Evolutionary conservation across 2,797 vertebrate genomes (phyloP).

Genomic region (Scyliorhinus canicula): DNA sequence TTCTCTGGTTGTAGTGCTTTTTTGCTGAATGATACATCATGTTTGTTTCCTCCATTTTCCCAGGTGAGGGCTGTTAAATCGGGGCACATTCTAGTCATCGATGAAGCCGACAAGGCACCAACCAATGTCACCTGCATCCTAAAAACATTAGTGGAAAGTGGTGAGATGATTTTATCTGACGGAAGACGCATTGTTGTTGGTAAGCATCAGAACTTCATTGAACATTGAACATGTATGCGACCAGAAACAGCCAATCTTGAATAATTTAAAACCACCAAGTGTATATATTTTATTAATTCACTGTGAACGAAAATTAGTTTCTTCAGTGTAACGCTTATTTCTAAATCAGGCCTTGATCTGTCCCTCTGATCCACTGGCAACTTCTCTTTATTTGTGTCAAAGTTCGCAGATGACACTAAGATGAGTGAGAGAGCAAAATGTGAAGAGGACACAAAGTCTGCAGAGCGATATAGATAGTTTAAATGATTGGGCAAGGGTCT

Average conservation of each 20-base stretch:
- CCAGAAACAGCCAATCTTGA: not conserved
- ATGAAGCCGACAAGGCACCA: slow-evolving; percentile 95
- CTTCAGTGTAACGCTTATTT: not conserved
- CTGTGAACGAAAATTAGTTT: not conserved
- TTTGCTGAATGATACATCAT: not conserved
- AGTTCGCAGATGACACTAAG: too few relatives aligned
- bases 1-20: not conserved
- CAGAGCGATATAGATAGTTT: too few relatives aligned
- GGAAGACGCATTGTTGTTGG: slow-evolving; percentile 83
- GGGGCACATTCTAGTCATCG: slow-evolving; percentile 85
- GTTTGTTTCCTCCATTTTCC: slow-evolving; percentile 7
- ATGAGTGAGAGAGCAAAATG: too few relatives aligned
- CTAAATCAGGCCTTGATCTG: not conserved
- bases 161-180: slow-evolving; percentile 94
- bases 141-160: slow-evolving; percentile 92
- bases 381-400: not conserved
- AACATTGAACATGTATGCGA: not conserved
- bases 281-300: not conserved
- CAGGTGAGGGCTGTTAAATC: slow-evolving; percentile 90
- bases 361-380: not conserved
- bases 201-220: slow-evolving; percentile 52
- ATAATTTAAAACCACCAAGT: not conserved
- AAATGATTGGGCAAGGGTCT: too few relatives aligned
- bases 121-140: slow-evolving; percentile 96
- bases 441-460: too few relatives aligned